Conservation (phyloP, 2,888 invertebrate species). For the Mamestra brassicae region DNA sequence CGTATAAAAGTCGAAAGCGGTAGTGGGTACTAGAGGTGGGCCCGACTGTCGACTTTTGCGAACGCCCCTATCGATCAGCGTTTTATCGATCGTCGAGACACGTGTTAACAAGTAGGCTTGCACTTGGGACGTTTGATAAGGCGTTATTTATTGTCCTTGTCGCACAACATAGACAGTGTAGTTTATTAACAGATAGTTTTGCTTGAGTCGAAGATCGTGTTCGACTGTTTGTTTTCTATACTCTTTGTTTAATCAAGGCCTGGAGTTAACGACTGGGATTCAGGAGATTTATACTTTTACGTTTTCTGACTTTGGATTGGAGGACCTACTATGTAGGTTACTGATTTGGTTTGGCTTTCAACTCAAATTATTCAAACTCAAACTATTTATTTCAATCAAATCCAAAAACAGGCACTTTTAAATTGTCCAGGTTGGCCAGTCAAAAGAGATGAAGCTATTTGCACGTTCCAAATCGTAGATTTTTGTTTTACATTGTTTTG, state of each 20-base stretch:
- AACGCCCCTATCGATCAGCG: slow-evolving; percentile 75
- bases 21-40: slow-evolving; percentile 42
- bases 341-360: too few relatives aligned
- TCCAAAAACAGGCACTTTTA: too few relatives aligned
- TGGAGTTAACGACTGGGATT: neutral
- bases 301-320: neutral
- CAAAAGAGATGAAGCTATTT: too few relatives aligned
- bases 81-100: slow-evolving; percentile 76
- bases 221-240: slow-evolving; percentile 39
- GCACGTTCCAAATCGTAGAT: too few relatives aligned
- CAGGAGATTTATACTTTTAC: slow-evolving; percentile 7
- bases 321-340: neutral
- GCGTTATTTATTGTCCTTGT: slow-evolving; percentile 71
- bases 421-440: too few relatives aligned
- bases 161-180: slow-evolving; percentile 44
- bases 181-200: slow-evolving; percentile 59
- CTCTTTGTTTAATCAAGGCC: slow-evolving; percentile 38
- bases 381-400: too few relatives aligned
- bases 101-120: slow-evolving; percentile 81
- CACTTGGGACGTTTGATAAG: slow-evolving; percentile 74
- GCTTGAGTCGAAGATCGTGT: slow-evolving; percentile 48
- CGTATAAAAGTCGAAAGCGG: slow-evolving; percentile 61
- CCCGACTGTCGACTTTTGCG: slow-evolving; percentile 63
- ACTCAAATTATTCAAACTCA: too few relatives aligned
- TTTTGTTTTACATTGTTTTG: too few relatives aligned